These are phyloP conservation scores for Monochamus saltuarius DNA, from an alignment of 1,140 invertebrate genomes.

Conservation along the genomic window DNA sequence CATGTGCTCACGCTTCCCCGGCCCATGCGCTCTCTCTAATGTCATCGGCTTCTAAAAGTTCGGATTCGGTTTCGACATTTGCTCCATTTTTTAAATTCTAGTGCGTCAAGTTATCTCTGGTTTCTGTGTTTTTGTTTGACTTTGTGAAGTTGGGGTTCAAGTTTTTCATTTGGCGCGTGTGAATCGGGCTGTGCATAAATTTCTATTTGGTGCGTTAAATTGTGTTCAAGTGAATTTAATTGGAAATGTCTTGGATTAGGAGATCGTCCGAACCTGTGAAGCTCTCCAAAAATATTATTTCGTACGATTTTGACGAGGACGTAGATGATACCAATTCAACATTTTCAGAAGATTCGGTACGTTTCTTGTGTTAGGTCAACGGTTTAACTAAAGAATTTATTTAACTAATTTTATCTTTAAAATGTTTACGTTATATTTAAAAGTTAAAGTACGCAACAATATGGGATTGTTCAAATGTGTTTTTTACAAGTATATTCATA, in stretches of 20 bases:
- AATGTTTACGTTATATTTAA: too few relatives aligned
- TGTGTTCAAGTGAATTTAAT: slow-evolving; percentile 9
- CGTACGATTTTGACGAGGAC: slow-evolving; percentile 21
- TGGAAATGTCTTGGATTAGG: slow-evolving; percentile 32
- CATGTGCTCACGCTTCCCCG: slow-evolving; percentile 11
- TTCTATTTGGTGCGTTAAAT: too few relatives aligned
- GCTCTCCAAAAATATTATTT: too few relatives aligned
- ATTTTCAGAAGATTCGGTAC: slow-evolving; percentile 39
- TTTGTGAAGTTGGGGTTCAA: background rate
- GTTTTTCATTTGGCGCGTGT: background rate
- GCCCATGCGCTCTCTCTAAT: background rate
- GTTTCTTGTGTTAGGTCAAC: too few relatives aligned
- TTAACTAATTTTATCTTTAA: too few relatives aligned
- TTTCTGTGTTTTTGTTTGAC: background rate
- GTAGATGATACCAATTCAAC: slow-evolving; percentile 29
- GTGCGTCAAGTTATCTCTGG: background rate
- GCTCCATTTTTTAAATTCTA: too few relatives aligned
- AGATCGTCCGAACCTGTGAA: slow-evolving; percentile 23
- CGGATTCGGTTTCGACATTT: too few relatives aligned
- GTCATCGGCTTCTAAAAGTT: background rate
- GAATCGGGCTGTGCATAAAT: background rate
- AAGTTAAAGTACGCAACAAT: too few relatives aligned
- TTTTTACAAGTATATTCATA: too few relatives aligned
- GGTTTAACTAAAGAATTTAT: too few relatives aligned
- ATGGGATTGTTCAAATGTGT: too few relatives aligned